Percentiles rank a stretch among this genome's conserved stretches.
phyloP scores from a whole-genome alignment of 2,797 vertebrate species.

The Graptemys geographica region DNA sequence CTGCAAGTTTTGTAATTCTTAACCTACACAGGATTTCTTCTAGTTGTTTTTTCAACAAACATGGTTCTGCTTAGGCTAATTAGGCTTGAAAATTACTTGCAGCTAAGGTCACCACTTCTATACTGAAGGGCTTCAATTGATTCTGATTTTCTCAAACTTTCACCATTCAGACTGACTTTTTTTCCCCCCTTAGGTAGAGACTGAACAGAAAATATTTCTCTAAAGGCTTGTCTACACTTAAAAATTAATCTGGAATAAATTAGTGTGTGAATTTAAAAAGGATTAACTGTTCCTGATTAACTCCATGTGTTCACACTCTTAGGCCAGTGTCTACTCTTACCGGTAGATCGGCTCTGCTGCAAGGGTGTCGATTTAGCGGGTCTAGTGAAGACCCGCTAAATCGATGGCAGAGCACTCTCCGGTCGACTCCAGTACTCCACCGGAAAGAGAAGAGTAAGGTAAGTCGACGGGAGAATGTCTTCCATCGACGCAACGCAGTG shows the following conservation, averaged over 20 bases:
- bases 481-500: too few species aligned
- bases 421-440: too few species aligned
- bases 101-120: background rate
- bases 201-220: background rate
- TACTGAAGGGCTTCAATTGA: background rate
- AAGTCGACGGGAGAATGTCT: too few species aligned
- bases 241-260: background rate
- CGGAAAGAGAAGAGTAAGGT: too few species aligned
- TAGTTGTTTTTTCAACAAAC: conserved; percentile 22
- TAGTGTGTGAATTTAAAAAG: background rate
- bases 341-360: too few species aligned
- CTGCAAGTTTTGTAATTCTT: background rate
- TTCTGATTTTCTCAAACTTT: background rate
- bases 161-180: background rate
- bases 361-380: too few species aligned
- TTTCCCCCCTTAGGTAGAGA: too few species aligned
- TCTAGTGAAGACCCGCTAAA: too few species aligned
- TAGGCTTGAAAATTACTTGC: background rate
- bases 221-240: background rate
- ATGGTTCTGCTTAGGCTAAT: background rate
- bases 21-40: background rate
- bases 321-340: too few species aligned
- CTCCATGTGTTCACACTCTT: background rate
- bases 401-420: too few species aligned
- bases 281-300: background rate